Base-by-base conservation (phyloP, 2,888 invertebrate species). In the Nezara viridula region DNA sequence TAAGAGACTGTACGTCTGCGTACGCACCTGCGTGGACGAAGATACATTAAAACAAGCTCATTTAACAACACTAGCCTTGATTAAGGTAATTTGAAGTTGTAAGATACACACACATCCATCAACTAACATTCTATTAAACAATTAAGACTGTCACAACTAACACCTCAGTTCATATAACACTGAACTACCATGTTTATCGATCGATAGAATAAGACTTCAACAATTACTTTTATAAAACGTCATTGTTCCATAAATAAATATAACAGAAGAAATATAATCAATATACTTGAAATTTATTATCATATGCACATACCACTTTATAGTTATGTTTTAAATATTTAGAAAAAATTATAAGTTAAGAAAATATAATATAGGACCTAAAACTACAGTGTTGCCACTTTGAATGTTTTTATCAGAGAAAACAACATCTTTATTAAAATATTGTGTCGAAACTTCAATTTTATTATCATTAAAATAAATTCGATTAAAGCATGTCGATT, bases 21-120 rank as follows among this genome's bases (percentile, higher is more conserved):
- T 97, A 97, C 97, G 97, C 97, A 97, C 97, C 97, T 97, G 96
- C 96, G 96, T 96, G 96, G 94, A 94, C 92, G 94, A 93, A 92
- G 92, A 92, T 91, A 91, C 92, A 92, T 92, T 92, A 92, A 88
- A 85, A 88, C 52, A 27, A 81, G 55, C 50, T 85, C 81, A 81
- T 88, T 85, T 88, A 88, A 88, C 55, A 81, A 47, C 50, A 88
- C 40, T 50, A 50, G 50, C 49, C 88, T 85, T n/a, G 52, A n/a
- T 19, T 32, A 50, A 16, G 49, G n/a, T 81, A 52, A 27, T 52
- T 4, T 27, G 47, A 73, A 32, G 32, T 40, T 49, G 52, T 73
- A 52, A 52, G 32, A n/a, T 16, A 77, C 37, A 52, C n/a, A 40
- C 24, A 24, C 47, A 19, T 19, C 19, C 32, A 55, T 52, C 32